Evolutionary conservation across 2,113 vertebrate species (phyloP).

Genomic region (Cyprinus carpio): DNA sequence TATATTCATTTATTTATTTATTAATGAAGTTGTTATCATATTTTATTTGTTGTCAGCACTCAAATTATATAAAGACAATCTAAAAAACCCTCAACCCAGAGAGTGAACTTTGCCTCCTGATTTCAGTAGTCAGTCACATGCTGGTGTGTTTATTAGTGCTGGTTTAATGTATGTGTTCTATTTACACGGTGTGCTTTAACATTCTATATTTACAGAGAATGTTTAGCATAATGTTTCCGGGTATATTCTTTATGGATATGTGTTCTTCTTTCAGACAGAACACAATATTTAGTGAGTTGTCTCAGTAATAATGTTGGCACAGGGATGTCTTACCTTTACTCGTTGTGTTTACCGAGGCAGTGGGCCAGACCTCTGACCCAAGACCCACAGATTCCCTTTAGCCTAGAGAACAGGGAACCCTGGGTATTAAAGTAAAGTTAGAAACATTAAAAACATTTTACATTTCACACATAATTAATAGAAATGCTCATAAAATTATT

Average conservation of each 20-base stretch:
- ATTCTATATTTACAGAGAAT: not conserved
- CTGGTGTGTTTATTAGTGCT: not conserved
- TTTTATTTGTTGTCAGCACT: not conserved
- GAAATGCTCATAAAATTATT: not conserved
- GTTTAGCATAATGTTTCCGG: slow-evolving; percentile 10
- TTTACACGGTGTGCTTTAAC: not conserved
- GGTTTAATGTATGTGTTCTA: not conserved
- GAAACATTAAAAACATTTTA: too few relatives aligned
- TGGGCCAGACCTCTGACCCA: slow-evolving; percentile 34
- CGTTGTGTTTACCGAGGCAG: slow-evolving; percentile 57
- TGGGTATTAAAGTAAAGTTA: not conserved
- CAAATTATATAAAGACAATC: not conserved
- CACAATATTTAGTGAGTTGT: slow-evolving; percentile 33
- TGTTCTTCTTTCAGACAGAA: slow-evolving; percentile 27
- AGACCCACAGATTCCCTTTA: slow-evolving; percentile 20
- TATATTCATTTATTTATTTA: not conserved
- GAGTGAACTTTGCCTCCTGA: not conserved
- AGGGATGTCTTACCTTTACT: slow-evolving; percentile 58
- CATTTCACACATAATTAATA: too few relatives aligned
- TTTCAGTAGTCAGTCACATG: not conserved
- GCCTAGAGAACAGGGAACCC: slow-evolving; percentile 20
- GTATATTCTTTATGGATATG: not conserved
- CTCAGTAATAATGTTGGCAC: slow-evolving; percentile 50
- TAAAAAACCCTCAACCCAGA: not conserved
- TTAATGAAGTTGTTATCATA: not conserved